Evolutionary conservation across 2,113 vertebrate genomes (phyloP), one percentile per base, ranked within the genome.

Genomic region (Poecile atricapillus): DNA sequence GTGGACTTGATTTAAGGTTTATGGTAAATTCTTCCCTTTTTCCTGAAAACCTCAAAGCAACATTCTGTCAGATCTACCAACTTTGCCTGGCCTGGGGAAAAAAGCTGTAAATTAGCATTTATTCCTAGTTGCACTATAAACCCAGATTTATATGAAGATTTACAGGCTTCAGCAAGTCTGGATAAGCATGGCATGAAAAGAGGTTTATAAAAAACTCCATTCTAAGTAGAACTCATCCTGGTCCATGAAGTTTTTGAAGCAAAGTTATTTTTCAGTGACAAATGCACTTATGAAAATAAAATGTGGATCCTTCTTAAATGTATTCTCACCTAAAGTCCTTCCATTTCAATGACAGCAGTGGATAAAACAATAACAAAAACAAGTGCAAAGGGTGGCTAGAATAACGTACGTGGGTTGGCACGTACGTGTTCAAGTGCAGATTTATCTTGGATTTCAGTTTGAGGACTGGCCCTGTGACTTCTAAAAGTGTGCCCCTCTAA

Each of bases 381-480:
- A 84, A 79, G 86, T 50, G 50, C 69, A 62, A 76, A 93, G 37
- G 83, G 65, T 75, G 22, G 8, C 85, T 70, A 56, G 49, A 87
- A 71, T 59, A 85, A 89, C 1, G 18, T 33, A 13, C 75, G 16
- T 2, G 33, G 31, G 21, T 37, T 93, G 60, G 50, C 59, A 56
- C 55, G 95, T 63, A 37, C 0, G 18, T 12, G 7, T 75, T 68
- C 64, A 73, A 39, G 50, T 33, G 35, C 68, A 95, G 86, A 56
- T 85, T 94, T 94, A 80, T 91, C 77, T 92, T 43, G 4, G 27
- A n/a, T 87, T 89, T 87, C 67, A 81, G 65, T 63, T 89, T 77
- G 69, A 84, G 30, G 17, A 82, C 9, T 24, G 41, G n/a, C 55
- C 43, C 46, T 55, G 50, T 83, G 89, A 63, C 85, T 94, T 59